Percentiles rank a stretch among this genome's conserved stretches.
These are phyloP conservation scores for Parus major DNA, from an alignment of 2,113 vertebrate genomes.

Conservation along the genomic window DNA sequence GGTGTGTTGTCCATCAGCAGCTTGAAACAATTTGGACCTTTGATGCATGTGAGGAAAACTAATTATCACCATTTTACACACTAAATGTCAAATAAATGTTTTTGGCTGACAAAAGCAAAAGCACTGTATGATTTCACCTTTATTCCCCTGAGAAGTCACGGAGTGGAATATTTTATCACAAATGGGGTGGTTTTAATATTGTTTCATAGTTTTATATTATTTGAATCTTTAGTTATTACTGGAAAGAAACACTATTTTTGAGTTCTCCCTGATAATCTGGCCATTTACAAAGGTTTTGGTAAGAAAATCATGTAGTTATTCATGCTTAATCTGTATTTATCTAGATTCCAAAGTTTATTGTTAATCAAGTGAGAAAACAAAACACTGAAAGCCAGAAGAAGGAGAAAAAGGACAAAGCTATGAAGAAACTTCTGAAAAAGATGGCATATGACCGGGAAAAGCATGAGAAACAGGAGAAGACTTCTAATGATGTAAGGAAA, in stretches of 20 bases:
- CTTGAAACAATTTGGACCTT: background rate
- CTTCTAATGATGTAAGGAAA: constrained; percentile 78
- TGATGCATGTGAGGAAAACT: background rate
- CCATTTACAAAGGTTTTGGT: background rate
- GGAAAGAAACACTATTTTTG: background rate
- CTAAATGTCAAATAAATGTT: background rate
- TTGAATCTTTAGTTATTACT: background rate
- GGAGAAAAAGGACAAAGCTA: constrained; percentile 81
- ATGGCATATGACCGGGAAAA: constrained; percentile 89
- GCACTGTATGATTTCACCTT: background rate
- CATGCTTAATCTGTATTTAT: background rate
- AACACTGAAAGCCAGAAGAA: constrained; percentile 88
- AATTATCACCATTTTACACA: background rate
- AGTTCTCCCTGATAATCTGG: background rate
- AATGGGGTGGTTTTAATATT: background rate
- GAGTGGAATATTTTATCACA: background rate
- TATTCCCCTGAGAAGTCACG: background rate
- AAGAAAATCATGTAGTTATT: background rate
- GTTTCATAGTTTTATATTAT: background rate
- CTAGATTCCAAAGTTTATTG: constrained; percentile 95
- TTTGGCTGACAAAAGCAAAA: background rate
- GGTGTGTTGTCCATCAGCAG: background rate
- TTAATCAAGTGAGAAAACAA: constrained; percentile 92
- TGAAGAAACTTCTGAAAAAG: constrained; percentile 94
- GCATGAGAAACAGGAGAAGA: constrained; percentile 81